phyloP scores from a whole-genome alignment of 2,113 vertebrate genomes.

The Axis porcinus region DNA sequence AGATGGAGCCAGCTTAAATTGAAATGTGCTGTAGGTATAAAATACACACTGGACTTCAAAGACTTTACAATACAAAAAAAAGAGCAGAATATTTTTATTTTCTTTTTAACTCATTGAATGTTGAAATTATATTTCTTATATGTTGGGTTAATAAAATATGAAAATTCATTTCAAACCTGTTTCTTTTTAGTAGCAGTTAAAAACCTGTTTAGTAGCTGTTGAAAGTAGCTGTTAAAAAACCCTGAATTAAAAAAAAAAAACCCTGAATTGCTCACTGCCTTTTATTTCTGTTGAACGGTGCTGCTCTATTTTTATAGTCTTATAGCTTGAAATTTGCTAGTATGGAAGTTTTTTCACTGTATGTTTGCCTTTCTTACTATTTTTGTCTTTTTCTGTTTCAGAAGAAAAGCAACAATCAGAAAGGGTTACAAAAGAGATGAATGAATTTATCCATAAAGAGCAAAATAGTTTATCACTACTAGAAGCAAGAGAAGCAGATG shows the following conservation, averaged over 20 bases:
- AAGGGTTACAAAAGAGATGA: conserved; percentile 90
- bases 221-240: background rate
- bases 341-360: background rate
- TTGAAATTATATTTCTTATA: conserved; percentile 5
- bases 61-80: background rate
- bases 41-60: background rate
- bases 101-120: background rate
- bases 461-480: conserved; percentile 87
- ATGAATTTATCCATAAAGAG: conserved; percentile 88
- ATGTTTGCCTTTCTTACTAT: background rate
- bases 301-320: background rate
- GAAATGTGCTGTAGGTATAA: background rate
- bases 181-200: background rate
- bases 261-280: background rate
- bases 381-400: conserved; percentile 75
- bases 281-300: background rate
- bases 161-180: background rate
- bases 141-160: background rate
- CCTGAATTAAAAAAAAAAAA: conserved; percentile 36
- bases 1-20: background rate
- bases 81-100: background rate
- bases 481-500: conserved; percentile 91
- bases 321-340: background rate
- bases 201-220: background rate
- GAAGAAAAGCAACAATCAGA: conserved; percentile 91